Evolutionary conservation across 1,140 invertebrate species (phyloP).

Genomic region (Drosophila lini): DNA sequence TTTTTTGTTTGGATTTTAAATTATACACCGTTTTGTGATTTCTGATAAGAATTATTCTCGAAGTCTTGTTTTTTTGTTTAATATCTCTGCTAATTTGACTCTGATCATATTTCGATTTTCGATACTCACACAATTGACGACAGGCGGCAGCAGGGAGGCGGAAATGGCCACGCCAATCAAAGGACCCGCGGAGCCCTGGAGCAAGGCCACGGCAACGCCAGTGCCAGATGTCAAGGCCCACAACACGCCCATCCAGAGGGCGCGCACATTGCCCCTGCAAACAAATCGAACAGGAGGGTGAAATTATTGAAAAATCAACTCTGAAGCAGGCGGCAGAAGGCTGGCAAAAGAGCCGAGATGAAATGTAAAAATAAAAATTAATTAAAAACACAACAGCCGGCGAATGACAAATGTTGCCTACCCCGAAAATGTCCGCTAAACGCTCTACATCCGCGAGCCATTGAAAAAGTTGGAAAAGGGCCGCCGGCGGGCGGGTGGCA

Average conservation of each 20-base stretch:
- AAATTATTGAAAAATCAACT: slow-evolving; percentile 63
- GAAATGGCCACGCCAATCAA: slow-evolving; percentile 95
- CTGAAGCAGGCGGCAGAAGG: slow-evolving; percentile 20
- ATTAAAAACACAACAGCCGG: slow-evolving; percentile 68
- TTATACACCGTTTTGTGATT: not conserved
- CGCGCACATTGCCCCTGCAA: slow-evolving; percentile 88
- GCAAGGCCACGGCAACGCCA: slow-evolving; percentile 93
- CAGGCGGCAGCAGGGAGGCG: slow-evolving; percentile 93
- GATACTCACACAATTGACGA: slow-evolving; percentile 92
- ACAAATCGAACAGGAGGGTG: slow-evolving; percentile 35
- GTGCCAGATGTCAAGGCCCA: slow-evolving; percentile 90
- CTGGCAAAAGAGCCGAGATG: not conserved
- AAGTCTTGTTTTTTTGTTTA: not conserved
- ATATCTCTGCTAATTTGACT: not conserved
- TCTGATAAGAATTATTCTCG: not conserved
- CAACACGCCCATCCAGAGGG: slow-evolving; percentile 90
- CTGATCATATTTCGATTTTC: not conserved
- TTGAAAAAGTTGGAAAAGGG: slow-evolving; percentile 19
- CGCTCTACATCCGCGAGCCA: slow-evolving; percentile 20
- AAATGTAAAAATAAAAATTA: slow-evolving; percentile 57
- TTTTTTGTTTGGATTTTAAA: not conserved
- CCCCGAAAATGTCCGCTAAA: slow-evolving; percentile 24
- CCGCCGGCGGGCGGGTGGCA: not conserved
- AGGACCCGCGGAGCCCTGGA: slow-evolving; percentile 93
- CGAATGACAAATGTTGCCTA: slow-evolving; percentile 58